These are phyloP conservation scores for Pollenia amentaria DNA, from an alignment of 2,888 invertebrate species.

Conservation along the genomic window DNA sequence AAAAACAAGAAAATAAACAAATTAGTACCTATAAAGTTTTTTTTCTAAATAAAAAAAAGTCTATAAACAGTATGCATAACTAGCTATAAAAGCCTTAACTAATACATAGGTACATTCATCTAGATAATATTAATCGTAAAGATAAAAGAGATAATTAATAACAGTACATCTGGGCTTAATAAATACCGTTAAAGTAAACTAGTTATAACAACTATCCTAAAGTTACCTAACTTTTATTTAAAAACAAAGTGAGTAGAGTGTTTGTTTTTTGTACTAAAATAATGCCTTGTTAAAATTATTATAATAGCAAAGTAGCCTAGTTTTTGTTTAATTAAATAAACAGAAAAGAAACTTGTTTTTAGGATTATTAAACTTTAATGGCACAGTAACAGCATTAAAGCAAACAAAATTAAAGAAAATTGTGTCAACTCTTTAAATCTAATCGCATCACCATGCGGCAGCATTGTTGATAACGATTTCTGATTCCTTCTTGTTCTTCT, in stretches of 20 bases:
- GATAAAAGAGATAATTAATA: slow-evolving; percentile 33
- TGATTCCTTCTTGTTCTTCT: not conserved
- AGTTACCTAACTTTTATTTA: slow-evolving; percentile 16
- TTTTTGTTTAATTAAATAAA: slow-evolving; percentile 9
- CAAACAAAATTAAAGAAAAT: not conserved
- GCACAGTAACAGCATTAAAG: slow-evolving; percentile 76
- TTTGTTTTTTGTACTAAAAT: not conserved
- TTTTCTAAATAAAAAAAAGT: not conserved
- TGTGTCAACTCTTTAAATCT: not conserved
- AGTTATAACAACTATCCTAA: slow-evolving; percentile 28
- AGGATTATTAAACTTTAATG: slow-evolving; percentile 79
- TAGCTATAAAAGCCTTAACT: not conserved
- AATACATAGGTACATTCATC: slow-evolving; percentile 24
- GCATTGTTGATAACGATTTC: slow-evolving; percentile 19
- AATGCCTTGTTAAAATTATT: not conserved
- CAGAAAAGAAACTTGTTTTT: not conserved
- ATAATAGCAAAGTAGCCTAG: not conserved
- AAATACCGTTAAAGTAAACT: slow-evolving; percentile 42
- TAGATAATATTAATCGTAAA: slow-evolving; percentile 17
- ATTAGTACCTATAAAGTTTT: too few relatives aligned
- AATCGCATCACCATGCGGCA: slow-evolving; percentile 9
- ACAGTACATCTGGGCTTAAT: not conserved
- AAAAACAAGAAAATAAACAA: too few relatives aligned
- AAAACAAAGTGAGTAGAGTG: not conserved
- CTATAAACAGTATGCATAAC: not conserved